phyloP scores from a whole-genome alignment of 1,140 invertebrate genomes.

The Bombus pascuorum region DNA sequence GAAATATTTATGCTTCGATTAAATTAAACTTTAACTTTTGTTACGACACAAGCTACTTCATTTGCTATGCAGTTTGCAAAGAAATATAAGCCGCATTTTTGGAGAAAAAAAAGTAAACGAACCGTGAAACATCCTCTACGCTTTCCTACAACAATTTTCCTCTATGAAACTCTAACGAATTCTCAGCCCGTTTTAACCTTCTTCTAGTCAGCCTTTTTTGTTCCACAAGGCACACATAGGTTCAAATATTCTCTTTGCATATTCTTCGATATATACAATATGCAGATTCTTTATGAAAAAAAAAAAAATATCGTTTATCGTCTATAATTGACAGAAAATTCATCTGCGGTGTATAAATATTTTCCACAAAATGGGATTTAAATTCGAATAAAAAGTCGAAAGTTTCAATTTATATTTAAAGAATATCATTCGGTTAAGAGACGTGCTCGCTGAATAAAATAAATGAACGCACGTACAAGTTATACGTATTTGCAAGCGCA shows the following conservation, averaged over 20 bases:
- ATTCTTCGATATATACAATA: not conserved
- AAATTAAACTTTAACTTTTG: not conserved
- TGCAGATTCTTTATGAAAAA: not conserved
- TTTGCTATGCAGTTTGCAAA: not conserved
- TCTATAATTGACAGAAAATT: not conserved
- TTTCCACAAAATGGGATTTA: too few species aligned
- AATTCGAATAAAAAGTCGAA: too few species aligned
- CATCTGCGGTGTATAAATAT: too few species aligned
- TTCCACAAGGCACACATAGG: not conserved
- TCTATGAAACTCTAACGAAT: conserved; percentile 5
- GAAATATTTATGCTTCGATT: not conserved
- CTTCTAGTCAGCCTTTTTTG: not conserved
- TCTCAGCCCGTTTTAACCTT: not conserved
- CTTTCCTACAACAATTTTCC: not conserved
- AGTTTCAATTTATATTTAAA: too few species aligned
- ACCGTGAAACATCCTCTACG: not conserved
- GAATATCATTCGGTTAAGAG: too few species aligned
- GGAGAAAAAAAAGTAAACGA: not conserved
- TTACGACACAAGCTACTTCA: not conserved
- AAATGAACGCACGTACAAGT: too few species aligned
- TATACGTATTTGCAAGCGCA: too few species aligned
- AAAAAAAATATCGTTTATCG: not conserved
- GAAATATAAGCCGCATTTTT: not conserved
- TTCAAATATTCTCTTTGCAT: not conserved
- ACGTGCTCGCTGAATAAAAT: not conserved